Conservation (phyloP, 30 jellyfish, hydroid and myxozoan species). For the Morbakka virulenta region DNA sequence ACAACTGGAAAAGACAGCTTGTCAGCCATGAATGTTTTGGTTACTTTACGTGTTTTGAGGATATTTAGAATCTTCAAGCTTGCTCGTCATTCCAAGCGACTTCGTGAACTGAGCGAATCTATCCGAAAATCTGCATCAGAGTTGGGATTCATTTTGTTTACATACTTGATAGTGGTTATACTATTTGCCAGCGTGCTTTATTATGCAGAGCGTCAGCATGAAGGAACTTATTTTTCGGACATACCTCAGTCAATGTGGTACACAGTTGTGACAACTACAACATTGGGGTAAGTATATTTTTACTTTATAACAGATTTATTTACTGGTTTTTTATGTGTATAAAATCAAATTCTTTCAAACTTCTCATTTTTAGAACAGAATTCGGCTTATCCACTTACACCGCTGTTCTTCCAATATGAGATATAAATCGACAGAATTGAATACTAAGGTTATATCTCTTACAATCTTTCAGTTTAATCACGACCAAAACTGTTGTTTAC, state of each 20-base stretch:
- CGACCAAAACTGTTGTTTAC: no score
- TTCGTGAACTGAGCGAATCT: slow-evolving; percentile 80
- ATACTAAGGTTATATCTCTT: no score
- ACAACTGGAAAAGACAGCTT: slow-evolving; percentile 44
- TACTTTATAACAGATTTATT: neutral
- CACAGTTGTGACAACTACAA: slow-evolving; percentile 97
- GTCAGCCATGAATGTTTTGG: slow-evolving; percentile 68
- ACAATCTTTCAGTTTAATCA: no score
- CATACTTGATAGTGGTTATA: slow-evolving; percentile 83
- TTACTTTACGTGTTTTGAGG: slow-evolving; percentile 69
- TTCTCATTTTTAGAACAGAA: neutral
- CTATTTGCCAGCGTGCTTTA: slow-evolving; percentile 84
- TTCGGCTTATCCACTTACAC: no score
- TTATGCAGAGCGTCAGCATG: slow-evolving; percentile 82
- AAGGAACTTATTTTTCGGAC: slow-evolving; percentile 53
- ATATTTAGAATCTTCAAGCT: slow-evolving; percentile 85
- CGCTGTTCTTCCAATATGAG: no score
- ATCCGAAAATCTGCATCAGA: slow-evolving; percentile 82
- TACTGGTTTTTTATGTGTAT: neutral
- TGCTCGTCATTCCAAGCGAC: slow-evolving; percentile 90
- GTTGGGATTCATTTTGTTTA: slow-evolving; percentile 88
- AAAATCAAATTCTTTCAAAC: neutral
- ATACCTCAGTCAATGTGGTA: slow-evolving; percentile 98
- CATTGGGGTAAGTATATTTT: slow-evolving; percentile 78
- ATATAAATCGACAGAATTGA: no score